Conservation (phyloP, 1,140 invertebrate species). For the Pogonomyrmex californicus region DNA sequence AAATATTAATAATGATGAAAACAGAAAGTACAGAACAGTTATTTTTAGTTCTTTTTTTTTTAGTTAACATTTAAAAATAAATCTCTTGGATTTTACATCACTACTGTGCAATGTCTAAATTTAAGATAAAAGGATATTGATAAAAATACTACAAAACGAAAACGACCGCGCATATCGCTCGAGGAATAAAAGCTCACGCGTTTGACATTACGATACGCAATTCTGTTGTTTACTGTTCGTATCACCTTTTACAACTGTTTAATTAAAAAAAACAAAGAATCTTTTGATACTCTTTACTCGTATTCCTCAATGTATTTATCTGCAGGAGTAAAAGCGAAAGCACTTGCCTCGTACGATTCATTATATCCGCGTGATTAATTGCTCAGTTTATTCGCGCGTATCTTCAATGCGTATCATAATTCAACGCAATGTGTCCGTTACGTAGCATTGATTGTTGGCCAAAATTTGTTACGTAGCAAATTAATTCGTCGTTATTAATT, state of each 20-base stretch:
- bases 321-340: conserved; percentile 11
- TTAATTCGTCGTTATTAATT: conserved; percentile 32
- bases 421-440: conserved; percentile 18
- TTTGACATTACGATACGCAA: background rate
- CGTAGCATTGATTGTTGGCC: background rate
- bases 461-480: conserved; percentile 20
- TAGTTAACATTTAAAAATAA: too few relatives aligned
- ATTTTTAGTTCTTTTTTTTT: too few relatives aligned
- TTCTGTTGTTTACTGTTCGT: background rate
- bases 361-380: conserved; percentile 27
- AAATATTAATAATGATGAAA: too few relatives aligned
- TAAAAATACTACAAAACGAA: background rate
- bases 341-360: background rate
- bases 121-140: background rate
- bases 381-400: conserved; percentile 17
- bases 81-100: too few relatives aligned
- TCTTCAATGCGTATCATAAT: conserved; percentile 22
- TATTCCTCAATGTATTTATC: background rate
- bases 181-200: background rate
- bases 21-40: too few relatives aligned
- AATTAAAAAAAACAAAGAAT: background rate
- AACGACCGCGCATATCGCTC: background rate
- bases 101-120: too few relatives aligned
- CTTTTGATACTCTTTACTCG: background rate
- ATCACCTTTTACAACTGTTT: background rate